A percentile compares a stretch with the other conserved stretches of the same genome.
These are phyloP conservation scores for Calyptommatus sinebrachiatus DNA, from an alignment of 2,113 vertebrate genomes.

Conservation along the genomic window DNA sequence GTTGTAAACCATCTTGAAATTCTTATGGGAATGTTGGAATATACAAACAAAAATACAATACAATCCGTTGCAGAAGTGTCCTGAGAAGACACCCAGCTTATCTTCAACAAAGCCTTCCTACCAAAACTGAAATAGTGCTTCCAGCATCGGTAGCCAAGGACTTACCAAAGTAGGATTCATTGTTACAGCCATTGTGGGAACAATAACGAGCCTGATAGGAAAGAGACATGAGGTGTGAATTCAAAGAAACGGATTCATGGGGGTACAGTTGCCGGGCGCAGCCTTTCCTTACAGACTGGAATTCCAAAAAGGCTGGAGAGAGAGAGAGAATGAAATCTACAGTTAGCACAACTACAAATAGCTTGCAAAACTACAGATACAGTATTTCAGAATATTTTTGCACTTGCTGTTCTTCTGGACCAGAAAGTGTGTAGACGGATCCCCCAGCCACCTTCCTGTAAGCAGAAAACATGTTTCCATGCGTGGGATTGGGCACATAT, in stretches of 20 bases:
- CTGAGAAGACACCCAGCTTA: not conserved
- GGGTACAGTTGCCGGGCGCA: conserved; percentile 11
- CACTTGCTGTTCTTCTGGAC: not conserved
- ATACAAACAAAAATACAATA: too few relatives aligned
- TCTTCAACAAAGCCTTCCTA: not conserved
- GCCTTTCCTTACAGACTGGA: conserved; percentile 29
- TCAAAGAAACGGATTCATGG: not conserved
- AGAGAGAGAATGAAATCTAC: not conserved
- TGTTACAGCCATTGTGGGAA: conserved; percentile 5
- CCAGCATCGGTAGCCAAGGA: not conserved
- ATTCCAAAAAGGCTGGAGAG: conserved; percentile 18
- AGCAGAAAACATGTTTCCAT: too few relatives aligned
- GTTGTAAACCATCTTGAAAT: too few relatives aligned
- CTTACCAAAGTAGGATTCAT: conserved; percentile 10
- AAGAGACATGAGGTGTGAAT: conserved; percentile 15
- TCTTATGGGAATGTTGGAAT: too few relatives aligned
- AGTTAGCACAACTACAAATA: fast-evolving
- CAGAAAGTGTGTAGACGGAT: too few relatives aligned
- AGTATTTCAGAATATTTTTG: not conserved
- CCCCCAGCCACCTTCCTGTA: too few relatives aligned
- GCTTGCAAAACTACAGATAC: not conserved
- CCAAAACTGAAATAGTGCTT: not conserved
- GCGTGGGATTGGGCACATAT: too few relatives aligned
- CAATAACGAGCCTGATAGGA: conserved; percentile 5
- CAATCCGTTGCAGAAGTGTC: too few relatives aligned